A percentile compares a stretch with the other conserved stretches of the same genome.
Conservation (phyloP, 2,113 vertebrate species). For the Hymenochirus boettgeri region DNA sequence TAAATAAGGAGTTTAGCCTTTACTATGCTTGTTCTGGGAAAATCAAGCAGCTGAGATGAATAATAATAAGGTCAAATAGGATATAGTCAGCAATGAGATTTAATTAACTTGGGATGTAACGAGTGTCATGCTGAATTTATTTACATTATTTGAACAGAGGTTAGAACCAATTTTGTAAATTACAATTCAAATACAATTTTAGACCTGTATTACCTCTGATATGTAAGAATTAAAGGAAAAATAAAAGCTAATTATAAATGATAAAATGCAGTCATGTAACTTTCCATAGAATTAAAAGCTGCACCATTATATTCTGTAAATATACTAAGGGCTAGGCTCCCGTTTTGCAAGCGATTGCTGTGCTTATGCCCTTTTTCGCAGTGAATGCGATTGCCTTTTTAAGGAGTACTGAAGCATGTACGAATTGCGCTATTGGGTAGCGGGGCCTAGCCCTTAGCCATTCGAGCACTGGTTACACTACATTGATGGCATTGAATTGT, state of each 20-base stretch:
- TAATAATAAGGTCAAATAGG: slow-evolving; percentile 63
- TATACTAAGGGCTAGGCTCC: no score
- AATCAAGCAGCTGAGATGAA: slow-evolving; percentile 57
- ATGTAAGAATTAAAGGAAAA: not conserved
- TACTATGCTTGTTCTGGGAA: slow-evolving; percentile 53
- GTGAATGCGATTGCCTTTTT: no score
- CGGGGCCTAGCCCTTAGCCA: no score
- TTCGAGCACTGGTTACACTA: no score
- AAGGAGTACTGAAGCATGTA: no score
- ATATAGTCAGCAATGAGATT: slow-evolving; percentile 61
- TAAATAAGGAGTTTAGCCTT: slow-evolving; percentile 50
- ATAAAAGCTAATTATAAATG: slow-evolving; percentile 1
- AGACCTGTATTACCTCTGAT: not conserved
- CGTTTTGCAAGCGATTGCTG: no score
- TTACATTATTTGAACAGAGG: slow-evolving; percentile 62
- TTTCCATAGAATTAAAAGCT: no score
- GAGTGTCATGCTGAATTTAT: slow-evolving; percentile 63
- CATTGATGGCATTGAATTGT: no score
- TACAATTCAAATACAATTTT: slow-evolving; percentile 22
- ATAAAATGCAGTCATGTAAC: no score
- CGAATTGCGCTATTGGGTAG: no score
- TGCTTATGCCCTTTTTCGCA: no score
- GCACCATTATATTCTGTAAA: no score
- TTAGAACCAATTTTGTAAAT: slow-evolving; percentile 51
- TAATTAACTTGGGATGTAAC: slow-evolving; percentile 66